These are phyloP conservation scores for Parambassis ranga DNA, from an alignment of 2,797 vertebrate genomes.

Conservation along the genomic window DNA sequence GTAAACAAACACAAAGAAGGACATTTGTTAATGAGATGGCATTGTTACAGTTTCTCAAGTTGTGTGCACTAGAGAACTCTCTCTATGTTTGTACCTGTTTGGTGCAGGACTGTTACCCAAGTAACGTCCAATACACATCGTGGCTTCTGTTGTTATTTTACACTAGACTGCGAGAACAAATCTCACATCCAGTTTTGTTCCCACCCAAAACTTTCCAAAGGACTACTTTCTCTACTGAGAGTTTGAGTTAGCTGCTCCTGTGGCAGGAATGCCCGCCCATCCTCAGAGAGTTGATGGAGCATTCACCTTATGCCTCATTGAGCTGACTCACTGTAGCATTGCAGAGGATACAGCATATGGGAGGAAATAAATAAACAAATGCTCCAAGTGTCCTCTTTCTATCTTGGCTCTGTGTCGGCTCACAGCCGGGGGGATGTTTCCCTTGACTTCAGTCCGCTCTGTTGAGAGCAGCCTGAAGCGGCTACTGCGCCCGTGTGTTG, in stretches of 20 bases:
- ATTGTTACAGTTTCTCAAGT: constrained; percentile 43
- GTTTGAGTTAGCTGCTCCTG: constrained; percentile 36
- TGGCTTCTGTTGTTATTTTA: not conserved
- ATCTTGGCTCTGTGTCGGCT: constrained; percentile 57
- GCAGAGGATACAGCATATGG: constrained; percentile 71
- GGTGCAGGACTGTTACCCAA: not conserved
- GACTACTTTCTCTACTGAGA: constrained; percentile 37
- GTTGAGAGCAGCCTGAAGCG: constrained; percentile 59
- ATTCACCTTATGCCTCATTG: constrained; percentile 71
- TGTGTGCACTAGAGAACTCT: constrained; percentile 33
- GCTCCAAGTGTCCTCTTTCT: constrained; percentile 64
- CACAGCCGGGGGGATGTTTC: constrained; percentile 52
- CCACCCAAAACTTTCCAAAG: constrained; percentile 16
- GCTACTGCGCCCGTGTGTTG: constrained; percentile 39
- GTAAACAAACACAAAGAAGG: constrained; percentile 61
- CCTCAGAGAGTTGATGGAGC: constrained; percentile 65
- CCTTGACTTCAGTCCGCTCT: constrained; percentile 33
- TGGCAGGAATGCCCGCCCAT: constrained; percentile 43
- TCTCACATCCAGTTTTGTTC: not conserved
- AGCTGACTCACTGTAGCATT: constrained; percentile 71
- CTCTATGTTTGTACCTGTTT: too few species aligned
- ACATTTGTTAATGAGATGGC: constrained; percentile 60
- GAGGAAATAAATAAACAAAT: constrained; percentile 75
- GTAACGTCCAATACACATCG: not conserved
- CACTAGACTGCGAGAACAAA: not conserved